phyloP scores from a whole-genome alignment of 2,797 vertebrate genomes.

The Muraenolepis orangiensis region DNA sequence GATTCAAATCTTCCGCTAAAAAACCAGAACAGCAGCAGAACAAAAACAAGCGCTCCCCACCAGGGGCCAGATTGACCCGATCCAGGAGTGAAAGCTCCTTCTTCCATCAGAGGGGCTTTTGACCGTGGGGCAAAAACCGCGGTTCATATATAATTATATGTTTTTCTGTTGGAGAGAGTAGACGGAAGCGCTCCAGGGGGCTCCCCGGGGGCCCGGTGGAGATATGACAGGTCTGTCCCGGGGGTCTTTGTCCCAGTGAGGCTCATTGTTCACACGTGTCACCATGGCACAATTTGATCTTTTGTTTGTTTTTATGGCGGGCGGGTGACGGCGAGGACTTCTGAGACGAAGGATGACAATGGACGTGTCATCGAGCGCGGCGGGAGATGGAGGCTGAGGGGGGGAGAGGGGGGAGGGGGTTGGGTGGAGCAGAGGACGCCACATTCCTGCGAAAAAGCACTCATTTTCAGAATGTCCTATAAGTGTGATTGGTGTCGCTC shows the following conservation, averaged over 20 bases:
- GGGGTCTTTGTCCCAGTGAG: slow-evolving; percentile 31
- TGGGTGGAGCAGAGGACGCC: slow-evolving; percentile 39
- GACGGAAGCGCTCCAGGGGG: too few species aligned
- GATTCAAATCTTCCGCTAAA: too few species aligned
- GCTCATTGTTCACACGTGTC: slow-evolving; percentile 42
- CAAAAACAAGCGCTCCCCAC: too few species aligned
- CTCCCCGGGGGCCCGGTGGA: slow-evolving; percentile 27
- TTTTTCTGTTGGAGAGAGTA: slow-evolving; percentile 28
- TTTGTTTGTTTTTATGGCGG: slow-evolving; percentile 66
- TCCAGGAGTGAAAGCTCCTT: neutral
- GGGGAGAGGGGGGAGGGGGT: too few species aligned
- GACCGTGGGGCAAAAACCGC: neutral
- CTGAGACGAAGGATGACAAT: slow-evolving; percentile 31
- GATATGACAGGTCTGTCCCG: slow-evolving; percentile 46
- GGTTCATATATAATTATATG: slow-evolving; percentile 4
- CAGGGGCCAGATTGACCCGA: neutral
- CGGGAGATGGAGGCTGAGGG: slow-evolving; percentile 27
- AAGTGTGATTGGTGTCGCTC: slow-evolving; percentile 20
- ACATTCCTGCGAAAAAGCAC: slow-evolving; percentile 40
- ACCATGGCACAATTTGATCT: slow-evolving; percentile 44
- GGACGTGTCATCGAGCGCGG: slow-evolving; percentile 54
- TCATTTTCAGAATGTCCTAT: slow-evolving; percentile 41
- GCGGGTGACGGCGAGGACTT: slow-evolving; percentile 45
- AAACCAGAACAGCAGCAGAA: too few species aligned
- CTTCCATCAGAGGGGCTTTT: neutral